phyloP scores from a whole-genome alignment of 2,888 invertebrate species.

The Cantharis nigra region DNA sequence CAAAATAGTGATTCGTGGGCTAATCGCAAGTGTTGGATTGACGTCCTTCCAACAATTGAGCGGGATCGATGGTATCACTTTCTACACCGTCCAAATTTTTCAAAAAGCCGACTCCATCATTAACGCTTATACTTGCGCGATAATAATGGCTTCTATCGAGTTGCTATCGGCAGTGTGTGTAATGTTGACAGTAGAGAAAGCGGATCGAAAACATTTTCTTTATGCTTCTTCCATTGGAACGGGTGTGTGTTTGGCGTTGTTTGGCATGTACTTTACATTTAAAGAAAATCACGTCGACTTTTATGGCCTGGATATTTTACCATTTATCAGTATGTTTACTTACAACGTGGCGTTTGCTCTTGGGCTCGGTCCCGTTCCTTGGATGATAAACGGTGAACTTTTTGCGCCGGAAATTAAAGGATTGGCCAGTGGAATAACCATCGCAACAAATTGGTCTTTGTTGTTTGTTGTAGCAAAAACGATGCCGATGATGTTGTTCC shows the following conservation, averaged over 20 bases:
- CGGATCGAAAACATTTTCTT: constrained; percentile 67
- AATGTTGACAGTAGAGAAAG: constrained; percentile 71
- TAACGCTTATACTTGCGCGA: constrained; percentile 66
- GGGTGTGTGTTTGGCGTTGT: constrained; percentile 2
- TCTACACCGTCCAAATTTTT: constrained; percentile 75
- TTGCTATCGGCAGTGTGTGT: constrained; percentile 69
- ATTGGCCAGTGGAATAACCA: constrained; percentile 29
- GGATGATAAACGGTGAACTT: constrained; percentile 32
- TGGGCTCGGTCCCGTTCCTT: constrained; percentile 31
- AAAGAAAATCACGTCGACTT: constrained; percentile 3
- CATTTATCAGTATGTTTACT: constrained; percentile 25
- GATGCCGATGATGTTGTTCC: constrained; percentile 25
- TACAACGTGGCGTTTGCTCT: constrained; percentile 28
- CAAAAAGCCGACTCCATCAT: constrained; percentile 69
- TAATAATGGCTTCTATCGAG: constrained; percentile 78
- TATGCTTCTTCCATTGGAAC: constrained; percentile 18
- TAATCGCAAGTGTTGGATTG: constrained; percentile 71
- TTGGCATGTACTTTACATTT: constrained; percentile 15
- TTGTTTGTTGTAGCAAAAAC: constrained; percentile 30
- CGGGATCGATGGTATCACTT: constrained; percentile 79
- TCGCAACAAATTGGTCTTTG: constrained; percentile 28
- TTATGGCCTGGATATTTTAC: constrained; percentile 18
- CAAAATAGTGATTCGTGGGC: constrained; percentile 65
- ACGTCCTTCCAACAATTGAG: constrained; percentile 84
- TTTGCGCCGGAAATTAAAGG: constrained; percentile 32